Evolutionary conservation across 2,113 vertebrate species (phyloP), one percentile per base, ranked within the genome.

Genomic region (Tauraco erythrolophus): DNA sequence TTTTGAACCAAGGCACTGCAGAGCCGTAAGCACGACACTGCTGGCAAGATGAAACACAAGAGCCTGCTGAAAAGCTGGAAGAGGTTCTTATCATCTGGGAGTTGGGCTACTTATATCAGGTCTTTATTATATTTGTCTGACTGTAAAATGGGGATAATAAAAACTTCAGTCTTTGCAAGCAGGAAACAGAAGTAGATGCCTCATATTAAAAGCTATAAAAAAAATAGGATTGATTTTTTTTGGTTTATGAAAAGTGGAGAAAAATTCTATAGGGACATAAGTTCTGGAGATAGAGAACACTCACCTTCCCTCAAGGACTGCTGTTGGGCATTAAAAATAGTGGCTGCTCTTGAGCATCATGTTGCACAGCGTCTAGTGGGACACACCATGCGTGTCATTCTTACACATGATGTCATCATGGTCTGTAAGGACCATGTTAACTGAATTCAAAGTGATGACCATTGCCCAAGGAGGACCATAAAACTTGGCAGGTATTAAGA

Each of bases 341-440:
- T 25, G 58, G 22, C 9, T 60, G n/a, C 30, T 62, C 33, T 64
- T 53, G 33, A 69, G 30, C 50, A 79, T 30, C 14, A 11, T 23
- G 10, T 14, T 41, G 45, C 9, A 43, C 69, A 69, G 6, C 9
- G 7, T 71, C 35, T 41, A 33, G 18, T 57, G 24, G 4, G 12
- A 43, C 45, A 27, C 8, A 27, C 11, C 17, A 5, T 6, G 22
- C 28, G 11, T 14, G 39, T 43, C 70, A 41, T 13, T 8, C 25
- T 48, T 54, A 46, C 12, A 28, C 51, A 9, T 4, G 33, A 37
- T 56, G 14, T 12, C 1, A 0, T 37, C 1, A 0, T 37, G 25
- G 46, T 66, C 58, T 64, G 37, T 37, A 58, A 58, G 16, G 22
- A 58, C 28, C 21, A 7, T 8, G 11, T 70, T 71, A 76, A 43